These are phyloP conservation scores for Agrotis ipsilon DNA, from an alignment of 2,888 invertebrate species.

Conservation along the genomic window DNA sequence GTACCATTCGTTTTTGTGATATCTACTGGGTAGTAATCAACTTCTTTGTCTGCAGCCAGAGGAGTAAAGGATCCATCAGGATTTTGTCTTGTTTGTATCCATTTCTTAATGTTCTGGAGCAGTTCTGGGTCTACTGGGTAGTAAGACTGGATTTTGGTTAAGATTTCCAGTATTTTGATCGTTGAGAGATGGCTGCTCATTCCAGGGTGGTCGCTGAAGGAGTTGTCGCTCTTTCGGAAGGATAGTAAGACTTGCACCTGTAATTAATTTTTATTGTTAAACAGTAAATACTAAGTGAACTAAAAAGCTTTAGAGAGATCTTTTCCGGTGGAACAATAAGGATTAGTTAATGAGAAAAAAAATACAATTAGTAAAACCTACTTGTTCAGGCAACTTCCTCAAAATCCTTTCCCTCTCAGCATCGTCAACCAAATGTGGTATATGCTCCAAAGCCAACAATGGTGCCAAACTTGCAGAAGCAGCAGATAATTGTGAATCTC, in stretches of 20 bases:
- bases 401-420: constrained; percentile 88
- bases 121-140: constrained; percentile 92
- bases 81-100: constrained; percentile 92
- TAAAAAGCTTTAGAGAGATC: too few relatives aligned
- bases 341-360: too few relatives aligned
- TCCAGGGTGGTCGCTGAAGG: constrained; percentile 93
- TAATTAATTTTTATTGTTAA: constrained; percentile 45
- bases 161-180: constrained; percentile 91
- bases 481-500: constrained; percentile 87
- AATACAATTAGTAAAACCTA: constrained; percentile 58
- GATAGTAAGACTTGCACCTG: constrained; percentile 92
- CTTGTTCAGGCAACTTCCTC: constrained; percentile 91
- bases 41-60: constrained; percentile 91
- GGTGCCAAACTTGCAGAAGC: constrained; percentile 92
- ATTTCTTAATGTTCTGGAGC: constrained; percentile 91
- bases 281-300: too few relatives aligned
- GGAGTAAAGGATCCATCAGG: constrained; percentile 92
- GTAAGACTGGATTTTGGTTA: constrained; percentile 92
- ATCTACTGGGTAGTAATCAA: constrained; percentile 87
- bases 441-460: constrained; percentile 90
- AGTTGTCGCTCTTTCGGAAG: constrained; percentile 92
- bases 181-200: constrained; percentile 92
- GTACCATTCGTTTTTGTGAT: constrained; percentile 81
- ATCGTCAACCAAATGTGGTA: constrained; percentile 88
- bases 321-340: too few relatives aligned